Percentiles rank a stretch among this genome's conserved stretches.
These are phyloP conservation scores for Apodemia duryi DNA, from an alignment of 2,888 invertebrate genomes.

Conservation along the genomic window DNA sequence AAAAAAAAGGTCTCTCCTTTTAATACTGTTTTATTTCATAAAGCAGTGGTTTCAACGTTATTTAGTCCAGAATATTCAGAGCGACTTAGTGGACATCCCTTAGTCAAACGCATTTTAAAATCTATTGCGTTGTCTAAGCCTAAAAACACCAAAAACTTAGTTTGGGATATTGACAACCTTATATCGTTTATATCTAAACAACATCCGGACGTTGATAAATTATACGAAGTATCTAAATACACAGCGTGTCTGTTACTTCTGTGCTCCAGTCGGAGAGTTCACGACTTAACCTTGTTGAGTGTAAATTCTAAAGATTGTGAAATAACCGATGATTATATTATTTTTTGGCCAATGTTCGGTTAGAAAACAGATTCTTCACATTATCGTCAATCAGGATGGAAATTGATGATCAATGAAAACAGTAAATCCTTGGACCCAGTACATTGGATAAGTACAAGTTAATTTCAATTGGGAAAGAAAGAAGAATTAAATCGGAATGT, in stretches of 20 bases:
- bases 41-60: slow-evolving; percentile 8
- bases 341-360: slow-evolving; percentile 23
- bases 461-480: slow-evolving; percentile 11
- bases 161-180: slow-evolving; percentile 15
- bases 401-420: slow-evolving; percentile 18
- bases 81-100: slow-evolving; percentile 11
- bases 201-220: slow-evolving; percentile 6
- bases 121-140: not conserved
- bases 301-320: not conserved
- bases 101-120: slow-evolving; percentile 13
- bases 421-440: slow-evolving; percentile 23
- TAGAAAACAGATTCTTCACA: slow-evolving; percentile 29
- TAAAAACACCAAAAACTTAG: not conserved
- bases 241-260: slow-evolving; percentile 20
- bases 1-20: not conserved
- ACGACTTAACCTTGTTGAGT: slow-evolving; percentile 19
- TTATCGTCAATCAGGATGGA: slow-evolving; percentile 31
- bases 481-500: not conserved
- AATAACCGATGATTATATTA: slow-evolving; percentile 11
- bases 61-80: slow-evolving; percentile 8
- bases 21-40: slow-evolving; percentile 9
- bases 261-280: slow-evolving; percentile 21
- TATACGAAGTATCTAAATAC: slow-evolving; percentile 20
- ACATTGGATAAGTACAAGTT: slow-evolving; percentile 20
- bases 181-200: not conserved